A percentile compares a stretch with the other conserved stretches of the same genome.
Conservation (phyloP, 2,113 vertebrate genomes). For the Aphelocoma coerulescens region DNA sequence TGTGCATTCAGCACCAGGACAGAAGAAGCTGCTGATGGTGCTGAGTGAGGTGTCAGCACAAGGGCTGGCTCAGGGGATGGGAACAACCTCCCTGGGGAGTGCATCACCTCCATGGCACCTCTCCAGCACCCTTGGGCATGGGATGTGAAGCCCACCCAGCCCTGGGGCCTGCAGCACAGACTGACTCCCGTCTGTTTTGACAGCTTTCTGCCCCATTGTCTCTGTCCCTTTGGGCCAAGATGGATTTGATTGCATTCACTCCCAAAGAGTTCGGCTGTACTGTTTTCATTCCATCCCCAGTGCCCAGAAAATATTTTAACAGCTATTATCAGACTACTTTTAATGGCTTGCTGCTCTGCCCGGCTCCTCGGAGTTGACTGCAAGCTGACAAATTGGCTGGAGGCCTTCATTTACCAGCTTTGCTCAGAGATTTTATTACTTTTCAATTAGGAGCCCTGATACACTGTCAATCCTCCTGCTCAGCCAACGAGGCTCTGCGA, state of each 20-base stretch:
- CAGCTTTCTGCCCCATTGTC: background rate
- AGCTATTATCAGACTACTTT: conserved; percentile 63
- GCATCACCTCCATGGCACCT: background rate
- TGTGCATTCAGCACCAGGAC: background rate
- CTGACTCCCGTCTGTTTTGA: background rate
- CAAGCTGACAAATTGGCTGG: conserved; percentile 69
- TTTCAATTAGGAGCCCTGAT: conserved; percentile 63
- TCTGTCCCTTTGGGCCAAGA: conserved; percentile 11
- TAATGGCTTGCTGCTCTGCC: conserved; percentile 63
- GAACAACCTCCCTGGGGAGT: background rate
- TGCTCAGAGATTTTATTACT: conserved; percentile 65
- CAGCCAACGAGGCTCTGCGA: conserved; percentile 37
- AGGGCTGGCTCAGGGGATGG: background rate
- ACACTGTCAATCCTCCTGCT: conserved; percentile 61
- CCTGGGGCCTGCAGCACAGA: background rate
- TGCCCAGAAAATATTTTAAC: conserved; percentile 43
- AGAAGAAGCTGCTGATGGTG: background rate
- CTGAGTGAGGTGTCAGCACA: background rate
- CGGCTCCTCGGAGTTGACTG: conserved; percentile 57
- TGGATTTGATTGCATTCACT: background rate
- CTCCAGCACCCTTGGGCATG: background rate
- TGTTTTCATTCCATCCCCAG: conserved; percentile 1
- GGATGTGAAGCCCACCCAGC: background rate
- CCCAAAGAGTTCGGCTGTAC: background rate
- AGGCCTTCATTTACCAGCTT: conserved; percentile 69